Evolutionary conservation across 2,797 vertebrate species (phyloP), one percentile per base, ranked within the genome.

Genomic region (Sebastes ruberrimus): DNA sequence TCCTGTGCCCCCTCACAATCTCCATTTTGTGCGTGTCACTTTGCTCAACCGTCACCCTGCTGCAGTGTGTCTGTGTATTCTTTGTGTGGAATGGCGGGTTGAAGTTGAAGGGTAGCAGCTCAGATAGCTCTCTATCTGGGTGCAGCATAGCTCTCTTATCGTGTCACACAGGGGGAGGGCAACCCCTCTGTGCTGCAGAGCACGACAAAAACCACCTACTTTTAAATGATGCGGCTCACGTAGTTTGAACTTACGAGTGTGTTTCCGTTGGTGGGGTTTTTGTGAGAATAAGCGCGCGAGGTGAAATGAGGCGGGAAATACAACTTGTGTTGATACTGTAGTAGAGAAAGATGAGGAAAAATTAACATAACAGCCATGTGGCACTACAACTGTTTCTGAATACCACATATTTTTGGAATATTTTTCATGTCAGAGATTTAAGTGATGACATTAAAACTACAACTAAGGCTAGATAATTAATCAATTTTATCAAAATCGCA

Each of bases 41-140:
- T 74, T 66, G 68, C 86, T 74, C 81, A 69, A 81, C 86, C 33
- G 89, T 86, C 80, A 71, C 71, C 81, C 78, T 61, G 76, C 77
- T 35, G 76, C 77, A 10, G 64, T 28, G 89, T 68, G 92, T 84
- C 76, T 81, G 88, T 62, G 81, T 85, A 56, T 81, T 87, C 86
- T 92, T 71, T 70, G 80, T 78, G 72, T 91, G 92, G 90, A 91
- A 94, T 94, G 93, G 93, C 76, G 92, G 93, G 86, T 59, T 92
- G 92, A 93, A 91, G 86, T 59, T 92, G 92, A 93, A 91, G 88
- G 91, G 92, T 85, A 90, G 83, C 85, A 49, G 82, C 88, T 93
- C 87, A 90, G 96, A 96, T 96, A 96, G 95, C 93, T 93, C 93
- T 93, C 89, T 96, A 96, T 96, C 96, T 94, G 84, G 68, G 64